Conservation (phyloP, 2,113 vertebrate species). For the Varanus komodoensis region DNA sequence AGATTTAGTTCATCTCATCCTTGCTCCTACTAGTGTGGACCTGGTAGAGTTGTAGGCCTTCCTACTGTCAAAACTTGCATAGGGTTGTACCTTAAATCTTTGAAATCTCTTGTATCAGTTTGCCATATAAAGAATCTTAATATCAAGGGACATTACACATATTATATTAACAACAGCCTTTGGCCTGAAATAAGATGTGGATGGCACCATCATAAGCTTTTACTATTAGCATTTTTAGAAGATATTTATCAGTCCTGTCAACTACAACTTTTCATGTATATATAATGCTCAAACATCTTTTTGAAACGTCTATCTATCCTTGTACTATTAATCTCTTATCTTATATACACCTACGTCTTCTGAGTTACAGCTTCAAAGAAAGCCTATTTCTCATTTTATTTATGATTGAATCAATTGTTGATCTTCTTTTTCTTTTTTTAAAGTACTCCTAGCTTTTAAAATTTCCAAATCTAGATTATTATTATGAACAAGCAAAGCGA, state of each 20-base stretch:
- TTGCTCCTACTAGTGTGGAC: neutral
- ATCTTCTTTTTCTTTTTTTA: neutral
- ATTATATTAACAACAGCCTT: neutral
- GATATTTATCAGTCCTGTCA: neutral
- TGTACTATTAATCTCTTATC: neutral
- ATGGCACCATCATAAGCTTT: neutral
- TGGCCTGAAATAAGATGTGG: neutral
- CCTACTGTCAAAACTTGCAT: too few species aligned
- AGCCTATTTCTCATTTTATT: constrained; percentile 11
- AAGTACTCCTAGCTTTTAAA: neutral
- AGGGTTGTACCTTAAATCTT: neutral
- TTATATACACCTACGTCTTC: neutral
- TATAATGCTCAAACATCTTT: neutral
- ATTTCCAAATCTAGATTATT: neutral
- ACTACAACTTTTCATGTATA: neutral
- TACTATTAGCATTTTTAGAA: neutral
- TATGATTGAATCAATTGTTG: neutral
- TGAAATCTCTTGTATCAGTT: neutral
- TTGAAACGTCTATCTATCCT: neutral
- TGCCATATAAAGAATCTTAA: neutral
- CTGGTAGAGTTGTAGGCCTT: too few species aligned
- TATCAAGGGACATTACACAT: neutral
- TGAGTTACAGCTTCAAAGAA: rapidly evolving
- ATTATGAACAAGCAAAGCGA: neutral
- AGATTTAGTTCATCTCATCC: neutral